phyloP scores from a whole-genome alignment of 2,113 vertebrate genomes.

The Urocynchramus pylzowi region DNA sequence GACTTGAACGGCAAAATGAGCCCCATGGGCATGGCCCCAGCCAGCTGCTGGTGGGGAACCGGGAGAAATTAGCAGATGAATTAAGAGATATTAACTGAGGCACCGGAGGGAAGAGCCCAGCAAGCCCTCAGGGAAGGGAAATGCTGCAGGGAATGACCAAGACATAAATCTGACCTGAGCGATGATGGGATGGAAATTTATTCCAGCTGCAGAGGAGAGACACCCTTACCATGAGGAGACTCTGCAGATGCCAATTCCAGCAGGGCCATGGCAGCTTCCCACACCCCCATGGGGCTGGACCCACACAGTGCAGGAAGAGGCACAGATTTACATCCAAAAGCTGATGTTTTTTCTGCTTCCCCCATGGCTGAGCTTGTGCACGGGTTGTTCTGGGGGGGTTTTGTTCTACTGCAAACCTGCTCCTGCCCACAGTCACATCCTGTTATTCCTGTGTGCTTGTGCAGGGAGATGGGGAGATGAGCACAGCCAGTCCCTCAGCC shows the following conservation, averaged over 20 bases:
- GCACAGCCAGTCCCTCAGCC: not conserved
- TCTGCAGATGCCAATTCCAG: not conserved
- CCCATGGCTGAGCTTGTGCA: accelerated
- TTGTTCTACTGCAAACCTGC: not conserved
- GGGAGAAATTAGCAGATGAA: not conserved
- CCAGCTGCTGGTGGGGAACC: not conserved
- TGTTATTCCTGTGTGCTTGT: not conserved
- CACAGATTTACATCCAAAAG: not conserved
- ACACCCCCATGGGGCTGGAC: not conserved
- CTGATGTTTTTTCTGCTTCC: not conserved
- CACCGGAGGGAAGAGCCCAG: accelerated
- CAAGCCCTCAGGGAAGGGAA: not conserved
- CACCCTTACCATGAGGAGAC: not conserved
- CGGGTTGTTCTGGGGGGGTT: accelerated
- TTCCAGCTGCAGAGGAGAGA: not conserved
- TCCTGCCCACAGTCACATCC: not conserved
- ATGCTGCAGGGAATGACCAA: not conserved
- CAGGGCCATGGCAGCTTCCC: accelerated
- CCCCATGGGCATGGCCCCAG: accelerated
- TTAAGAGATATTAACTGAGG: not conserved
- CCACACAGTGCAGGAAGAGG: not conserved
- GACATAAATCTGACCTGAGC: not conserved
- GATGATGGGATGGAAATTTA: not conserved
- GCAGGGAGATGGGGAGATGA: not conserved
- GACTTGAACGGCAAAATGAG: not conserved